Percentiles rank a stretch among this genome's conserved stretches.
Evolutionary conservation across 92 coral and sea anemone species (phyloP).

Genomic region (Phenganax marumi): DNA sequence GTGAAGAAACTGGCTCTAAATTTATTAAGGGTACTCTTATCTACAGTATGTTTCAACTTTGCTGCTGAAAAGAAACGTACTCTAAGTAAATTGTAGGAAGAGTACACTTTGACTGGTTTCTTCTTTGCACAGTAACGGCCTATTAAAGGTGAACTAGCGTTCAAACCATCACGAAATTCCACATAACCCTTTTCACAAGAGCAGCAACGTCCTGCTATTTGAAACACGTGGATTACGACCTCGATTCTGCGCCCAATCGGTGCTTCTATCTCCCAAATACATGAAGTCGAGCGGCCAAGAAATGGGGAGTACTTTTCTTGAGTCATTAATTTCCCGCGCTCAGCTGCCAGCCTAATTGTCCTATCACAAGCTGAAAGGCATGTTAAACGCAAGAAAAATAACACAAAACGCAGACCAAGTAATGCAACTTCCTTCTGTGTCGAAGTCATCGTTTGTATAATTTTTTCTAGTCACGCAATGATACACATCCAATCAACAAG

Average conservation of each 20-base stretch:
- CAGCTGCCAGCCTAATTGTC: neutral
- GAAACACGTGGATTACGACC: constrained; percentile 72
- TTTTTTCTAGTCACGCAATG: neutral
- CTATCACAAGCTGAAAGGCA: neutral
- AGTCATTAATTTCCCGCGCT: constrained; percentile 24
- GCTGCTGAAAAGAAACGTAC: constrained; percentile 71
- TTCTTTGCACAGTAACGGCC: constrained; percentile 87
- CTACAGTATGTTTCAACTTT: constrained; percentile 57
- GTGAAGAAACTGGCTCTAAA: constrained; percentile 75
- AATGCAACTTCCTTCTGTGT: neutral
- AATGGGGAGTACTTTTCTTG: neutral
- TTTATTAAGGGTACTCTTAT: constrained; percentile 13
- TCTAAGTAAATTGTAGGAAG: constrained; percentile 69
- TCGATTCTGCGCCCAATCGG: constrained; percentile 68
- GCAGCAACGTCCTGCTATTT: constrained; percentile 81
- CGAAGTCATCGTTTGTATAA: neutral
- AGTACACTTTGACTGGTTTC: constrained; percentile 70
- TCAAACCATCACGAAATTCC: constrained; percentile 84
- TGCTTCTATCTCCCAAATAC: constrained; percentile 72
- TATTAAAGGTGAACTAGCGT: constrained; percentile 70
- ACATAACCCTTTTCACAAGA: constrained; percentile 79
- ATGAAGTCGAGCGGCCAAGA: constrained; percentile 24
- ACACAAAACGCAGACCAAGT: neutral
- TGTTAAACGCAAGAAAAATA: neutral
- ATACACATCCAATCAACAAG: neutral